These are phyloP conservation scores for Pseudorasbora parva DNA, from an alignment of 2,113 vertebrate species.

Conservation along the genomic window DNA sequence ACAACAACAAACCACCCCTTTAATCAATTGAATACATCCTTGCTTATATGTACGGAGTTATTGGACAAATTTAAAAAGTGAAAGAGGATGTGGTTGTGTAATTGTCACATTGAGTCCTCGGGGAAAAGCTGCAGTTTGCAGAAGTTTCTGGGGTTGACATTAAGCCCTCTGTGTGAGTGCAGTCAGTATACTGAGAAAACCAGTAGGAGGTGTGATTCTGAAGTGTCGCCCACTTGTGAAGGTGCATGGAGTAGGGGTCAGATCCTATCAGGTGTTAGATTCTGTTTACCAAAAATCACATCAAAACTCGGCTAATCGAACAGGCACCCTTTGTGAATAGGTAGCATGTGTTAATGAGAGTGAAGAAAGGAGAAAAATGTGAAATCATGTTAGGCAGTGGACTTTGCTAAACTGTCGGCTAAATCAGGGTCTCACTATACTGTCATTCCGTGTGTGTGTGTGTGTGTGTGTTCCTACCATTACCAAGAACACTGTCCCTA, in stretches of 20 bases:
- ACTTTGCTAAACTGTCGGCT: neutral
- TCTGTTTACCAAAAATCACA: neutral
- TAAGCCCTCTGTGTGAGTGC: slow-evolving; percentile 48
- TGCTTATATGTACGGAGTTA: neutral
- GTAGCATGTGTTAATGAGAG: slow-evolving; percentile 21
- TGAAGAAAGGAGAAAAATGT: neutral
- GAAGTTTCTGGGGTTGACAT: slow-evolving; percentile 53
- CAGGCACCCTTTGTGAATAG: neutral
- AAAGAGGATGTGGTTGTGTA: slow-evolving; percentile 5
- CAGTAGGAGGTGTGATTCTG: slow-evolving; percentile 6
- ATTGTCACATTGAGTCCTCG: neutral
- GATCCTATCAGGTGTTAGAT: neutral
- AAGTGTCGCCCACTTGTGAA: slow-evolving; percentile 1
- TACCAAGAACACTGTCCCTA: neutral
- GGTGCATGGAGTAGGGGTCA: neutral
- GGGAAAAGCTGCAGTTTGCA: neutral
- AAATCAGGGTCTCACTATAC: neutral
- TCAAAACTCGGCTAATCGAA: neutral
- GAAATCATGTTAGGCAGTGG: neutral
- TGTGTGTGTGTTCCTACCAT: neutral
- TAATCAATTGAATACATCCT: no score
- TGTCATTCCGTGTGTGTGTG: neutral
- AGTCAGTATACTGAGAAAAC: slow-evolving; percentile 5
- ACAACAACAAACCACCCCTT: no score
- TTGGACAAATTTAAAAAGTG: neutral